Base-by-base conservation (phyloP, 1,140 invertebrate genomes). In the Potamilus streckersoni region DNA sequence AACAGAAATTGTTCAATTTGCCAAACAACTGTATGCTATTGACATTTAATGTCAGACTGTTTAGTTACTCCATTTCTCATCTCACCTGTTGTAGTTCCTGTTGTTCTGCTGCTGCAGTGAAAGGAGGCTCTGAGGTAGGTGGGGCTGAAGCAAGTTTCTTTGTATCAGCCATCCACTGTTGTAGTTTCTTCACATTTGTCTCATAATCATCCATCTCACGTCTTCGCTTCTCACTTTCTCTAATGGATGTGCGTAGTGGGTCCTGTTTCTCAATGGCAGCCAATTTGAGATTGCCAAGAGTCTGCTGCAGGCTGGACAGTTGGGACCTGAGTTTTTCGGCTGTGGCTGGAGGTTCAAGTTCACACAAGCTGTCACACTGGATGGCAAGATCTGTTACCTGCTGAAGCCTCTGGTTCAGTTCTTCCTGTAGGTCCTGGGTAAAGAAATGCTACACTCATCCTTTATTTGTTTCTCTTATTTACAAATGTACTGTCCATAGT, bases 101-200 rank as follows among this genome's bases (percentile, higher is more conserved):
- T 86, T 69, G 87, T 86, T 63, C 90, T 84, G 79, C 90, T 84
- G 79, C 91, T 91, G 85, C 58, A 27, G 70, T 67, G 56, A 65
- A 38, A 87, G 71, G 61, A 88, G 74, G 83, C 89, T 87, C 83
- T 90, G 89, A 55, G 69, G 65, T 60, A n/a, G 59, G 56, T 31
- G 79, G 72, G 58, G 80, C 67, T 31, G 80, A 69, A 11, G 91
- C 87, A 79, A 93, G 91, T 68, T 93, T 92, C 56, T 92, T 91
- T 11, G 93, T 93, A 80, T 93, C 92, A n/a, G 89, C 91, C 62
- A 93, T 84, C 85, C 82, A 86, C 87, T 74, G 91, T 92, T 69
- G 92, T 94, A 27, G 95, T 94, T 90, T 96, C 94, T 88, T 96
- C 94, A 74, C 95, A 95, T 94, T 64, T 94, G 94, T 82, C 93